A percentile compares a stretch with the other conserved stretches of the same genome.
Evolutionary conservation across 2,113 vertebrate genomes (phyloP).

Genomic region (mouse (Mus musculus)): DNA sequence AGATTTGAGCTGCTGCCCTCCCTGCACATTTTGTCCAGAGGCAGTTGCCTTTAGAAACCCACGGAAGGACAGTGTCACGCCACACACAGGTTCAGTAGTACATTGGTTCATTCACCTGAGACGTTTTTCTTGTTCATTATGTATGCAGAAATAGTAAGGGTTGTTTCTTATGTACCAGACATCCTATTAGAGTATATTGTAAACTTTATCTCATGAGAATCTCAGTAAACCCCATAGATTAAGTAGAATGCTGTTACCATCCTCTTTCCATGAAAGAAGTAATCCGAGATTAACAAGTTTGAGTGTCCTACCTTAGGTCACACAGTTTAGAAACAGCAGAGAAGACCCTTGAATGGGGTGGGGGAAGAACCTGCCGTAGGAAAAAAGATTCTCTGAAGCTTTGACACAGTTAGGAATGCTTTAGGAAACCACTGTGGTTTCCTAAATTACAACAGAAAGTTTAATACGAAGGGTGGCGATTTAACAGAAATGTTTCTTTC

Average conservation of each 20-base stretch:
- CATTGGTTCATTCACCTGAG: background rate
- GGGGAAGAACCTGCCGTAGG: background rate
- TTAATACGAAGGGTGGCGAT: conserved; percentile 37
- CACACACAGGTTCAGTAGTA: background rate
- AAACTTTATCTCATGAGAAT: background rate
- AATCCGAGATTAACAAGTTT: background rate
- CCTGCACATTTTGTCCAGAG: too few species aligned
- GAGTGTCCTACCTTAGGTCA: background rate
- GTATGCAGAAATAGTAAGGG: background rate
- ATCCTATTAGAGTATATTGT: background rate
- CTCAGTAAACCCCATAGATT: background rate
- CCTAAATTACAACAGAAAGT: conserved; percentile 53
- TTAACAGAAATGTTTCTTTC: conserved; percentile 53
- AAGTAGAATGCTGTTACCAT: background rate
- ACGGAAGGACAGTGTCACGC: background rate
- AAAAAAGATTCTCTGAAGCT: conserved; percentile 50
- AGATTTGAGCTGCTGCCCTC: background rate
- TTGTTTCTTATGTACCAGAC: background rate
- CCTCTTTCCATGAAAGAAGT: background rate
- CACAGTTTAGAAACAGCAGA: conserved; percentile 30
- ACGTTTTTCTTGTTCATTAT: background rate
- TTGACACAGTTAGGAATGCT: conserved; percentile 39
- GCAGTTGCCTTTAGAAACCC: background rate
- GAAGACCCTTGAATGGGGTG: background rate
- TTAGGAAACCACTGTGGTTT: conserved; percentile 57